phyloP scores from a whole-genome alignment of 2,113 vertebrate genomes.

The Peromyscus maniculatus region DNA sequence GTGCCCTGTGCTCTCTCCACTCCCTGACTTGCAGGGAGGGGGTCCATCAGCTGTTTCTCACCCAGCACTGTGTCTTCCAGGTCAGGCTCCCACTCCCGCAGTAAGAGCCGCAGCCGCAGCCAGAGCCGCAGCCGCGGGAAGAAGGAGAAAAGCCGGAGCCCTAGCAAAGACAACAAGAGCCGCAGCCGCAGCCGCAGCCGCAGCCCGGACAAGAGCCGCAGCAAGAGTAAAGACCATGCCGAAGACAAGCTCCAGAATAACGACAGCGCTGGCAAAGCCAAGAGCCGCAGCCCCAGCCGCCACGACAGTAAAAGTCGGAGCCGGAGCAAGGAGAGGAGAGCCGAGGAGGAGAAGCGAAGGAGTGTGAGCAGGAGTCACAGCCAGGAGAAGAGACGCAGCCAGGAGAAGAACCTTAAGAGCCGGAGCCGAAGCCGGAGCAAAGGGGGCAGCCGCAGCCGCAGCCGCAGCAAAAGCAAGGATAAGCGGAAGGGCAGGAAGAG shows the following conservation, averaged over 20 bases:
- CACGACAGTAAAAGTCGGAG: conserved; percentile 88
- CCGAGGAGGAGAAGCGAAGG: conserved; percentile 84
- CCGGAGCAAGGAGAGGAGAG: conserved; percentile 82
- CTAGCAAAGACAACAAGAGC: conserved; percentile 89
- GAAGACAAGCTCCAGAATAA: conserved; percentile 86
- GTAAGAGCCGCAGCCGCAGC: conserved; percentile 91
- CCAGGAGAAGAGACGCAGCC: conserved; percentile 85
- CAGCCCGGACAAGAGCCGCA: conserved; percentile 85
- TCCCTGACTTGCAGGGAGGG: background rate
- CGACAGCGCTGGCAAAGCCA: conserved; percentile 75
- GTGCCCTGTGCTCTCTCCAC: accelerated
- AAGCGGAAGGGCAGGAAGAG: conserved; percentile 89
- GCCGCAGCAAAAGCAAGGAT: conserved; percentile 87
- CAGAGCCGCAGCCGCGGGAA: conserved; percentile 88
- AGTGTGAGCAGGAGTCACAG: conserved; percentile 83
- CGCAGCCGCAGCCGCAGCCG: conserved; percentile 88
- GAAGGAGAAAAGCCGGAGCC: conserved; percentile 92
- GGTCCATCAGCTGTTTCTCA: background rate
- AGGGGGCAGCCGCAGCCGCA: conserved; percentile 85
- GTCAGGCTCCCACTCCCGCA: conserved; percentile 92
- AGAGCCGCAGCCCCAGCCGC: conserved; percentile 88
- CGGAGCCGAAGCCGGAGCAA: conserved; percentile 86
- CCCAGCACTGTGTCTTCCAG: conserved; percentile 82
- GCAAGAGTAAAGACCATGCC: conserved; percentile 87
- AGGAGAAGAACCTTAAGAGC: conserved; percentile 86